These are phyloP conservation scores for Drosophila athabasca DNA, from an alignment of 1,140 invertebrate genomes.

Conservation along the genomic window DNA sequence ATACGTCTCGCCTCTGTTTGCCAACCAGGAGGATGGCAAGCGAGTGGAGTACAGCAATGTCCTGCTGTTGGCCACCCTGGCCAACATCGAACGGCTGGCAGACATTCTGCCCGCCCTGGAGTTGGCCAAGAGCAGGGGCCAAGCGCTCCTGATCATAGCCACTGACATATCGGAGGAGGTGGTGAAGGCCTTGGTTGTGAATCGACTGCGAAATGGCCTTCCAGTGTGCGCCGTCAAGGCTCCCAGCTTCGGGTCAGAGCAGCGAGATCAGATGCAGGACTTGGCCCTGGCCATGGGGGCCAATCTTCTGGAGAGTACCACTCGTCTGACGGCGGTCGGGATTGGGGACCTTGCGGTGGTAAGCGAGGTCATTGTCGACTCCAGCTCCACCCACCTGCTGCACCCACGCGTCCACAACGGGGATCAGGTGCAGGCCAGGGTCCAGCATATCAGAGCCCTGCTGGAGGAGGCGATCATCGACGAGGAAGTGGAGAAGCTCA, in stretches of 20 bases:
- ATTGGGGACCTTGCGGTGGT: conserved; percentile 86
- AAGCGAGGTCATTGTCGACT: conserved; percentile 88
- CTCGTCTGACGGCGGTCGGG: conserved; percentile 85
- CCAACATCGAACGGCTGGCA: conserved; percentile 95
- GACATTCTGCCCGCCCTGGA: conserved; percentile 96
- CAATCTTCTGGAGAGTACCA: conserved; percentile 78
- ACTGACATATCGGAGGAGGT: conserved; percentile 92
- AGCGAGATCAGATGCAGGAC: conserved; percentile 84
- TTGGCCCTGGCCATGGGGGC: conserved; percentile 32
- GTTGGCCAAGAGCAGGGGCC: conserved; percentile 91
- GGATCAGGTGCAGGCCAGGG: conserved; percentile 86
- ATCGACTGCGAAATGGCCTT: conserved; percentile 88
- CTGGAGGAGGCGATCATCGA: conserved; percentile 88
- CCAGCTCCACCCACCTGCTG: conserved; percentile 84
- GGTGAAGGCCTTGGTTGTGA: conserved; percentile 90
- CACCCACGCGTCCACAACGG: conserved; percentile 86
- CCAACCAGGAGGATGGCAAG: conserved; percentile 93
- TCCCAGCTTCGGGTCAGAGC: conserved; percentile 90
- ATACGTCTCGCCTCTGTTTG: conserved; percentile 98
- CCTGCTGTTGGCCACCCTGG: conserved; percentile 91
- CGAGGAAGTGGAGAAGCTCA: conserved; percentile 90
- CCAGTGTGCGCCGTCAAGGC: conserved; percentile 90
- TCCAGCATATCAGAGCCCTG: conserved; percentile 87
- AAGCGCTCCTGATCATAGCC: conserved; percentile 90
- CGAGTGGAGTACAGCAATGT: conserved; percentile 96